These are phyloP conservation scores for Cremastinae sp. DNA, from an alignment of 2,888 invertebrate genomes.

Conservation along the genomic window DNA sequence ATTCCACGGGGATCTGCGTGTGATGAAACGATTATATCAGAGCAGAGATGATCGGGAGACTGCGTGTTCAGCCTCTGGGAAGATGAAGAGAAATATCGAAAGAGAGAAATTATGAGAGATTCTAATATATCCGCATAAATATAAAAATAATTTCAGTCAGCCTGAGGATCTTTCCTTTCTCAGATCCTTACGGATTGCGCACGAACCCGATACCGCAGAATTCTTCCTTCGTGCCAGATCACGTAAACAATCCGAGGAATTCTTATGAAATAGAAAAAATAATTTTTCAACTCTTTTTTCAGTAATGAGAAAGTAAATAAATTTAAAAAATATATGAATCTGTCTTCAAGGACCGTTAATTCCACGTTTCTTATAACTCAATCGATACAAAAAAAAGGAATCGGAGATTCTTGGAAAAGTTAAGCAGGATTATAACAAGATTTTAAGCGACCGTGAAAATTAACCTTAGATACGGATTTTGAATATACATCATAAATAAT, in stretches of 20 bases:
- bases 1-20: slow-evolving; percentile 48
- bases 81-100: slow-evolving; percentile 16
- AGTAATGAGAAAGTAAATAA: not conserved
- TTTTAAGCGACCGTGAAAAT: too few species aligned
- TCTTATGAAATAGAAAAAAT: slow-evolving; percentile 60
- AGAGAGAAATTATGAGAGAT: slow-evolving; percentile 34
- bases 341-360: too few species aligned
- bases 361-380: too few species aligned
- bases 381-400: not conserved
- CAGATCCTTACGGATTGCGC: slow-evolving; percentile 23
- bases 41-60: slow-evolving; percentile 29
- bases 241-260: slow-evolving; percentile 1
- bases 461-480: too few species aligned
- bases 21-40: slow-evolving; percentile 56
- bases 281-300: slow-evolving; percentile 52
- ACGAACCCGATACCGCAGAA: slow-evolving; percentile 23
- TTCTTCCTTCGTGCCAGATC: slow-evolving; percentile 50
- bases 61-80: slow-evolving; percentile 37
- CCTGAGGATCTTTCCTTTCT: slow-evolving; percentile 32
- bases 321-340: too few species aligned
- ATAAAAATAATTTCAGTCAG: slow-evolving; percentile 33
- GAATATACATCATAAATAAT: too few species aligned
- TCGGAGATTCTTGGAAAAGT: too few species aligned
- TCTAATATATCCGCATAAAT: slow-evolving; percentile 26
- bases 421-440: too few species aligned